phyloP scores from a whole-genome alignment of 1,140 invertebrate species.

The Dendrolimus punctatus region DNA sequence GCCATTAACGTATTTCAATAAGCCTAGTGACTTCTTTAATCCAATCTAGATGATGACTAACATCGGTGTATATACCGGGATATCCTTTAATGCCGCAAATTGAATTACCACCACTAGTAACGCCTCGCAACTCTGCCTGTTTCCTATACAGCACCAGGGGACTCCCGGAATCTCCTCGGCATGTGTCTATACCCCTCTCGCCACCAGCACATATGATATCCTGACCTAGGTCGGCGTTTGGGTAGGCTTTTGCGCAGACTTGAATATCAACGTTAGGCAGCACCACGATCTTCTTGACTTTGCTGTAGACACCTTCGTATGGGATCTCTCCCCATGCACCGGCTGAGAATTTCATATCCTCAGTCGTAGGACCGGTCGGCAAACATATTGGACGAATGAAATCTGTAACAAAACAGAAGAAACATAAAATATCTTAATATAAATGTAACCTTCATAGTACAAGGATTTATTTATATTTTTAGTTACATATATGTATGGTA shows the following conservation, averaged over 20 bases:
- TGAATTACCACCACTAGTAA: conserved; percentile 73
- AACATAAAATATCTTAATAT: not conserved
- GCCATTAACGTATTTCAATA: not conserved
- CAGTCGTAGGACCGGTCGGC: conserved; percentile 12
- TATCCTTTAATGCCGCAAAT: conserved; percentile 64
- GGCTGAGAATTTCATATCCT: conserved; percentile 58
- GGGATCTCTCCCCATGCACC: conserved; percentile 77
- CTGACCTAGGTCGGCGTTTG: conserved; percentile 7
- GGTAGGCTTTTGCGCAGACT: conserved; percentile 62
- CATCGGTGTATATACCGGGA: conserved; percentile 74
- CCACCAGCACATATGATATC: conserved; percentile 34
- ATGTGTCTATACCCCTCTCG: conserved; percentile 23
- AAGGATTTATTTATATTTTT: not conserved
- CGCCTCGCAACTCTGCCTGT: conserved; percentile 45
- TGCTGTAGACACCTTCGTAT: conserved; percentile 35
- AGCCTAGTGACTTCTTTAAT: conserved; percentile 5
- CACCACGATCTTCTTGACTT: conserved; percentile 23
- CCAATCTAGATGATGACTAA: conserved; percentile 29
- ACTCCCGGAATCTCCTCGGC: conserved; percentile 39
- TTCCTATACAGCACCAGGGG: conserved; percentile 23
- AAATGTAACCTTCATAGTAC: not conserved
- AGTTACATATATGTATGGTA: not conserved
- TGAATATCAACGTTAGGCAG: conserved; percentile 30
- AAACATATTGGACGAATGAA: conserved; percentile 36
- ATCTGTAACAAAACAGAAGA: conserved; percentile 19